These are phyloP conservation scores for Papilio helenus DNA, from an alignment of 1,140 invertebrate species.

Conservation along the genomic window DNA sequence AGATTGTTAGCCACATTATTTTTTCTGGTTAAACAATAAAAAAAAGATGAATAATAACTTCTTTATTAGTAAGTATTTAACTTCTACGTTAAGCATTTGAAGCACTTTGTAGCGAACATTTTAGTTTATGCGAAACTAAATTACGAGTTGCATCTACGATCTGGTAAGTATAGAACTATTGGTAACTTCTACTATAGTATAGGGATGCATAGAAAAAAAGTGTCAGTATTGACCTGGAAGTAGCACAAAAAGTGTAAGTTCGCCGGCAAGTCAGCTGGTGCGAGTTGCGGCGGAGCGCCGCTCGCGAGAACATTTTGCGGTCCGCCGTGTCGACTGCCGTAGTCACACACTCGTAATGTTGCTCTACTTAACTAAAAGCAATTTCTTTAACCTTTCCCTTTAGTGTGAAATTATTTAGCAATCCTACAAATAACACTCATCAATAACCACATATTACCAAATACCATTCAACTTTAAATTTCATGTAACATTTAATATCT, in stretches of 20 bases:
- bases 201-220: slow-evolving; percentile 20
- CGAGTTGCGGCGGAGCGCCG: slow-evolving; percentile 64
- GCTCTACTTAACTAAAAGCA: slow-evolving; percentile 52
- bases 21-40: no score
- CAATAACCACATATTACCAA: no score
- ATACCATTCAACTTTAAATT: no score
- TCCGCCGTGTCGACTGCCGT: slow-evolving; percentile 44
- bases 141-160: neutral
- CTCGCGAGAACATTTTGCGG: slow-evolving; percentile 66
- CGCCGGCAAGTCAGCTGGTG: slow-evolving; percentile 63
- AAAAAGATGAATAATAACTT: no score
- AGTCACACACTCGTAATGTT: slow-evolving; percentile 22
- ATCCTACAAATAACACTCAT: no score
- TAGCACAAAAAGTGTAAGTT: slow-evolving; percentile 56
- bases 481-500: no score
- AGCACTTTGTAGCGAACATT: slow-evolving; percentile 4
- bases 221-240: slow-evolving; percentile 55
- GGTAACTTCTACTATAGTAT: neutral
- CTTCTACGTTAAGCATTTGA: neutral
- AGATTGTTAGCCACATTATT: no score
- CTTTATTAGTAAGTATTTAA: neutral
- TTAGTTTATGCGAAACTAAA: neutral
- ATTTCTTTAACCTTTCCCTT: neutral
- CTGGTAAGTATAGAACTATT: neutral
- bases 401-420: neutral